Evolutionary conservation across 2,888 invertebrate genomes (phyloP), one percentile per base, ranked within the genome.

Genomic region (Cephus runcator): DNA sequence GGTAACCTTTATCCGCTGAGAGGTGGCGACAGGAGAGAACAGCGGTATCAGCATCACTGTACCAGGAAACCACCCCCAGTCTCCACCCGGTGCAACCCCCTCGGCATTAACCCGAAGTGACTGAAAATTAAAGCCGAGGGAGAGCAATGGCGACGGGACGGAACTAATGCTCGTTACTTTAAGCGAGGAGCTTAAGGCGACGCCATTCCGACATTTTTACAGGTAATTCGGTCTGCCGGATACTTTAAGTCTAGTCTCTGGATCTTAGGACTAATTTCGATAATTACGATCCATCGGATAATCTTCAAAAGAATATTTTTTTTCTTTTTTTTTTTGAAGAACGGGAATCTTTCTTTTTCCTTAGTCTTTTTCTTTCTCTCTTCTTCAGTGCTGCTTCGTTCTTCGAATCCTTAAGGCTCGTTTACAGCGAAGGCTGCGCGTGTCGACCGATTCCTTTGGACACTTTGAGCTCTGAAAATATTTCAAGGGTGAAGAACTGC

Each of bases 101-200:
- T 56, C 69, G 76, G 75, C 30, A 69, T 77, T 77, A 75, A 75
- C 73, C 76, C 76, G 40, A 77, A 75, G 77, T 73, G 34, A 75
- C 77, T 73, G 34, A 69, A 74, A 76, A 76, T 79, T 76, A 76
- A 71, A 69, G 76, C 69, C 75, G 75, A 74, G 74, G 68, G 75
- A 35, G 75, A 77, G 56, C 69, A 73, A 69, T 35, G 56, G 56
- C 23, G 56, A 56, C 56, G 56, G 56, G 56, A 56, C 56, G 56
- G 56, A 56, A 56, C 56, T 56, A 56, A 56, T 56, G 56, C 56
- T 56, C 56, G 23, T 56, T 56, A 56, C 56, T 56, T 23, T 56
- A 56, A 56, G 56, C 56, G 56, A 56, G 56, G 9, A 56, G 56
- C 56, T 56, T 56, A 56, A 56, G 56, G 56, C 23, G 56, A 9